A percentile compares a stretch with the other conserved stretches of the same genome.
These are phyloP conservation scores for Diogma glabrata DNA, from an alignment of 2,888 invertebrate species.

Conservation along the genomic window DNA sequence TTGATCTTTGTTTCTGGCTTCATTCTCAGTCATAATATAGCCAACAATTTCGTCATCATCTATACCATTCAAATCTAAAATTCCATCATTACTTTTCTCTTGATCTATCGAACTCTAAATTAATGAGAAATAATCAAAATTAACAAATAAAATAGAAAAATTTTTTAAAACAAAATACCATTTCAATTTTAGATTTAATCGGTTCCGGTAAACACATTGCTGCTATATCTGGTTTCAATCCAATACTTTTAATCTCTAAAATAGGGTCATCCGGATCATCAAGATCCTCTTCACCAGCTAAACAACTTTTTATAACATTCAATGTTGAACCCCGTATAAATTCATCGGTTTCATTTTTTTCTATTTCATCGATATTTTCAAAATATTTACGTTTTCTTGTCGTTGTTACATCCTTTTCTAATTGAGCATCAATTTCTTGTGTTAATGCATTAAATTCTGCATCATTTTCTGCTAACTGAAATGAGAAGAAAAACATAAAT, in stretches of 20 bases:
- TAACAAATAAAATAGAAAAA: background rate
- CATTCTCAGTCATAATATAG: conserved; percentile 71
- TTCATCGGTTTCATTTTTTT: conserved; percentile 34
- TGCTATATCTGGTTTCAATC: conserved; percentile 56
- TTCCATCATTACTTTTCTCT: conserved; percentile 29
- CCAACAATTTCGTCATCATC: conserved; percentile 86
- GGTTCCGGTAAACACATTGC: conserved; percentile 61
- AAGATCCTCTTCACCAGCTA: conserved; percentile 27
- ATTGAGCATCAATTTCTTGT: conserved; percentile 69
- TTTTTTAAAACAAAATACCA: background rate
- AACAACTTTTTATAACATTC: conserved; percentile 35
- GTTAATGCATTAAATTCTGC: conserved; percentile 64
- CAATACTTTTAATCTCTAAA: conserved; percentile 23
- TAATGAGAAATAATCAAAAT: background rate
- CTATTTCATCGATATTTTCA: conserved; percentile 24
- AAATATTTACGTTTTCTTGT: conserved; percentile 28
- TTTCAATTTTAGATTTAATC: conserved; percentile 22
- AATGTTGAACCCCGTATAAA: conserved; percentile 40
- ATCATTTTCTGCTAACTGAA: conserved; percentile 44
- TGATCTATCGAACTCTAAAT: conserved; percentile 20
- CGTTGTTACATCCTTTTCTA: conserved; percentile 53
- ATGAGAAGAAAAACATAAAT: conserved; percentile 2
- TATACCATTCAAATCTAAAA: conserved; percentile 59
- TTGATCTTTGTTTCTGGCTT: conserved; percentile 66
- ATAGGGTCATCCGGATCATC: conserved; percentile 15